These are phyloP conservation scores for Catostylus mosaicus DNA, from an alignment of 30 jellyfish, hydroid and myxozoan species.

Conservation along the genomic window DNA sequence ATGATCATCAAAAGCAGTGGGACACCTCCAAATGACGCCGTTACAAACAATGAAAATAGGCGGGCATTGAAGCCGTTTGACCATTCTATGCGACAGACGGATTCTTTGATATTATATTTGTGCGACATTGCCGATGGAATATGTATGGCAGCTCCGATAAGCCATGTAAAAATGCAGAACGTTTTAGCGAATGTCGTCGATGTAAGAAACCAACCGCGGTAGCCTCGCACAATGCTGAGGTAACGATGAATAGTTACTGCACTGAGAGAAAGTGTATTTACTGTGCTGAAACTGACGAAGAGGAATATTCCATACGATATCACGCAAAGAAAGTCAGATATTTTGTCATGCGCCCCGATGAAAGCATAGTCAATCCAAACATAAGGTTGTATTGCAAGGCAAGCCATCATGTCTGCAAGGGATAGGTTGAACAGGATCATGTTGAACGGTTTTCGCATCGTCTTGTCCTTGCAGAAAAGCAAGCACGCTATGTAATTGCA, in stretches of 20 bases:
- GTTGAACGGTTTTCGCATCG: conserved; percentile 17
- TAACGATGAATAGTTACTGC: conserved; percentile 15
- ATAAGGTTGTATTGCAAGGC: conserved; percentile 16
- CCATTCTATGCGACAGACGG: conserved; percentile 1
- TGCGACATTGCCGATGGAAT: conserved; percentile 6
- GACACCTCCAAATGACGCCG: neutral
- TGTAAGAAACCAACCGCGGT: neutral
- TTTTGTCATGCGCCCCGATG: neutral
- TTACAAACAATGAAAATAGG: neutral
- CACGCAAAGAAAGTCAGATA: neutral
- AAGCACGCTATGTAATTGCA: conserved; percentile 6
- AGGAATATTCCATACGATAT: neutral
- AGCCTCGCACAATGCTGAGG: conserved; percentile 18
- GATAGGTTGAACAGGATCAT: conserved; percentile 9
- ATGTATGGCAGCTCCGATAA: neutral
- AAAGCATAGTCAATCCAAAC: conserved; percentile 12
- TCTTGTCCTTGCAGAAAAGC: conserved; percentile 10
- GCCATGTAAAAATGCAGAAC: conserved; percentile 13
- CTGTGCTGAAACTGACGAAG: neutral
- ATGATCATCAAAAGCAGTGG: neutral
- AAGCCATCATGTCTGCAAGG: conserved; percentile 11
- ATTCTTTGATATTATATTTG: neutral
- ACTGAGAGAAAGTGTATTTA: neutral
- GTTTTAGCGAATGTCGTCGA: neutral
- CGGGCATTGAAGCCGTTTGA: neutral